phyloP scores from a whole-genome alignment of 1,140 invertebrate species.

The Aphelenchoides fujianensis region DNA sequence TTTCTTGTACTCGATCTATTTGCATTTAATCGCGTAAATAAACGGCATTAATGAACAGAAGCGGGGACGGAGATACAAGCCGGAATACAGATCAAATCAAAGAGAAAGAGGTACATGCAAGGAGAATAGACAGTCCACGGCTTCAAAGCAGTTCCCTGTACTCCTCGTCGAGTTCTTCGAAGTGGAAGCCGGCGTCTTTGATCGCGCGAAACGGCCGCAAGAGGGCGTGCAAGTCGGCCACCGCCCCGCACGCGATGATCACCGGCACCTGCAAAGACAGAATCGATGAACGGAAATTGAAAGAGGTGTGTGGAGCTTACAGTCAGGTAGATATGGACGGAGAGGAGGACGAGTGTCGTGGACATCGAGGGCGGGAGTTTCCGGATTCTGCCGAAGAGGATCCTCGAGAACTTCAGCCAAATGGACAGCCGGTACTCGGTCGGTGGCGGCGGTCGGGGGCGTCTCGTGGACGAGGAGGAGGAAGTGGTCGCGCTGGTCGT shows the following conservation, averaged over 20 bases:
- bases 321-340: constrained; percentile 23
- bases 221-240: constrained; percentile 13
- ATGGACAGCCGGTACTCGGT: constrained; percentile 16
- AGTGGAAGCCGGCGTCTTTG: constrained; percentile 19
- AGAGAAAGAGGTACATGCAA: not conserved
- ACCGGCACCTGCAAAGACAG: constrained; percentile 14
- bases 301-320: not conserved
- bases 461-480: constrained; percentile 1
- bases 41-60: constrained; percentile 1
- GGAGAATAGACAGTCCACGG: not conserved
- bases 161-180: constrained; percentile 23
- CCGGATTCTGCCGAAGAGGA: constrained; percentile 22
- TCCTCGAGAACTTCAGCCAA: constrained; percentile 18
- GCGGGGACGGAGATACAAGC: not conserved
- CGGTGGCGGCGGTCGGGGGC: not conserved
- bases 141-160: constrained; percentile 24
- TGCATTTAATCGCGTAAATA: constrained; percentile 17
- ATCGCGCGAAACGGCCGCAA: constrained; percentile 21
- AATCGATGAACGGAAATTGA: constrained; percentile 3
- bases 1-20: too few species aligned
- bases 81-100: not conserved
- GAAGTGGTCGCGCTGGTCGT: constrained; percentile 15
- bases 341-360: constrained; percentile 24
- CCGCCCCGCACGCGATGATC: constrained; percentile 19
- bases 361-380: constrained; percentile 13